Evolutionary conservation across 2,888 invertebrate genomes (phyloP), one percentile per base, ranked within the genome.

Genomic region (Eupithecia dodoneata): DNA sequence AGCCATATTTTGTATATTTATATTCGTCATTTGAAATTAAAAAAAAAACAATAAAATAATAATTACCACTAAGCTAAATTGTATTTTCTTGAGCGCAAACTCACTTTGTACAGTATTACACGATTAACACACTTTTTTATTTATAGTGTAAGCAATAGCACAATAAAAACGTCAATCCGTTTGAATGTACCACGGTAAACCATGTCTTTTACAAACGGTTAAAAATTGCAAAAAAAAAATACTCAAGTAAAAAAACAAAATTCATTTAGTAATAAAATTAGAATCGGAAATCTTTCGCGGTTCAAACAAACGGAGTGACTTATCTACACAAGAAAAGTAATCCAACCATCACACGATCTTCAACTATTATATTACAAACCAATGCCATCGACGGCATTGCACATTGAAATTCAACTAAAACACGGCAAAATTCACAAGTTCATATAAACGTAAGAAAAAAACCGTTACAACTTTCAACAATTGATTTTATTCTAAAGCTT

Each of bases 81-180:
- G 92, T 92, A 92, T 89, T 87, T 72, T 90, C 85, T 92, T 93
- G 95, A 94, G 94, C 94, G 91, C 85, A 85, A 91, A 93, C 94
- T 92, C 94, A 91, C 92, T 94, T 94, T 94, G 94, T 94, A 94
- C 95, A 94, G 91, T 92, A 92, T 93, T 91, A 93, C 91, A 89
- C 87, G 91, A 89, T 90, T 87, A 90, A 89, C 87, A 91, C 91
- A 92, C 88, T 89, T 88, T 89, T 83, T 85, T 79, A 83, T 80
- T 83, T 85, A 82, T 84, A 85, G 83, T 85, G 85, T 88, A 92
- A 91, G 91, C 90, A 85, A 88, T 91, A 92, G 93, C 92, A 92
- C 92, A 87, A 84, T 84, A 76, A 84, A 87, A 84, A 75, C 78
- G 80, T 4, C 79, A 76, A 76, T 72, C 80, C 76, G 81, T 81